Percentiles rank a stretch among this genome's conserved stretches.
Evolutionary conservation across 2,797 vertebrate genomes (phyloP).

Genomic region (Neomorphus geoffroyi): DNA sequence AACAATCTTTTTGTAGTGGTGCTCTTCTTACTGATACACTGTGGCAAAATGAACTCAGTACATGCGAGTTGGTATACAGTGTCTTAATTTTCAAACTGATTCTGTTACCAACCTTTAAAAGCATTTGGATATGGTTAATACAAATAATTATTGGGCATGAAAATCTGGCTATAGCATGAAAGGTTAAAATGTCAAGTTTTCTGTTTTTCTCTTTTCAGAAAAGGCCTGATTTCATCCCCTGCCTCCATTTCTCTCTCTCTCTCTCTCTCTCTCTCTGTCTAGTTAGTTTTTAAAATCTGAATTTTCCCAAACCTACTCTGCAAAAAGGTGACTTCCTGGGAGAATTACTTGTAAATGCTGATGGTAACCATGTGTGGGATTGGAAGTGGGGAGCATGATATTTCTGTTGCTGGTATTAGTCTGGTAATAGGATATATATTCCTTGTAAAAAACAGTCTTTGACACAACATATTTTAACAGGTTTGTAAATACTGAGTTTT

Average conservation of each 20-base stretch:
- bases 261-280: too few relatives aligned
- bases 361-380: not conserved
- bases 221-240: not conserved
- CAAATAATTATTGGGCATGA: not conserved
- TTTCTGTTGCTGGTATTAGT: not conserved
- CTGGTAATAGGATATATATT: not conserved
- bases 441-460: not conserved
- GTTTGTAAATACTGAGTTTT: not conserved
- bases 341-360: not conserved
- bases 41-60: slow-evolving; percentile 21
- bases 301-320: not conserved
- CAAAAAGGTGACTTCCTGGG: not conserved
- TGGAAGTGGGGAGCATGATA: not conserved
- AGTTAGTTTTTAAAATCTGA: not conserved
- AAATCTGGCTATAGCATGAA: not conserved
- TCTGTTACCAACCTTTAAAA: slow-evolving; percentile 19
- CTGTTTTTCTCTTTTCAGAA: not conserved
- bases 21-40: slow-evolving; percentile 34
- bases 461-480: not conserved
- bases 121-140: not conserved
- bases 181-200: not conserved
- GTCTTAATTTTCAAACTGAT: not conserved
- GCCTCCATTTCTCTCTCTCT: too few relatives aligned
- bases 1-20: slow-evolving; percentile 1
- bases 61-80: not conserved